A percentile compares a stretch with the other conserved stretches of the same genome.
Evolutionary conservation across 2,113 vertebrate genomes (phyloP).

Genomic region (Antechinus stuartii): DNA sequence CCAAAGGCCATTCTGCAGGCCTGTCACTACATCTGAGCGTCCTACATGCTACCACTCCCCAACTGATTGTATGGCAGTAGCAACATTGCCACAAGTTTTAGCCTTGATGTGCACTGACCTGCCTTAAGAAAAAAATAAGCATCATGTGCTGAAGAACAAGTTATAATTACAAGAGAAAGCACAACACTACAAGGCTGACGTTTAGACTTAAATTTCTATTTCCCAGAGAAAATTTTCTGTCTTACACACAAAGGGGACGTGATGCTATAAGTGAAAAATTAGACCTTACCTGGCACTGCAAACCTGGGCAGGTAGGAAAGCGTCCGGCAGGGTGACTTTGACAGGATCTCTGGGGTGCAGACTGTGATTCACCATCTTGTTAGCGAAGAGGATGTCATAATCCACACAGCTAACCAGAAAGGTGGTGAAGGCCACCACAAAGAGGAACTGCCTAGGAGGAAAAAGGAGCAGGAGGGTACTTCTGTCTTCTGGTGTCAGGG

Average conservation of each 20-base stretch:
- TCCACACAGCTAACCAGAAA: conserved; percentile 98
- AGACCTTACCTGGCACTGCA: conserved; percentile 91
- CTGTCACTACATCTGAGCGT: background rate
- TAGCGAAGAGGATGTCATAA: conserved; percentile 99
- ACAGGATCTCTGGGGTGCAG: conserved; percentile 89
- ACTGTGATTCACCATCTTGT: conserved; percentile 97
- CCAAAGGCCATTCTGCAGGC: background rate
- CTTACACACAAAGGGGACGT: background rate
- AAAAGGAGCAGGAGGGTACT: background rate
- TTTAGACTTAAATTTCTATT: background rate
- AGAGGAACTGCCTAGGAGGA: conserved; percentile 93
- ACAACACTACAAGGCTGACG: background rate
- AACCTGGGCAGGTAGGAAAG: conserved; percentile 92
- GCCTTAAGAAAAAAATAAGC: background rate
- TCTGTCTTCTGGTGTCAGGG: conserved; percentile 7
- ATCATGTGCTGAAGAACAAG: background rate
- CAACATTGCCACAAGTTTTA: background rate
- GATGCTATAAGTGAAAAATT: background rate
- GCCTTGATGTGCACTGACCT: background rate
- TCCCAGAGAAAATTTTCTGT: background rate
- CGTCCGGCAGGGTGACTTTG: conserved; percentile 96
- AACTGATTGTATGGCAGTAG: background rate
- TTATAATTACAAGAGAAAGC: background rate
- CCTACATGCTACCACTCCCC: background rate
- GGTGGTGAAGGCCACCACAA: conserved; percentile 97